Evolutionary conservation across 2,797 vertebrate species (phyloP).

Genomic region (Sebastes diaconus): DNA sequence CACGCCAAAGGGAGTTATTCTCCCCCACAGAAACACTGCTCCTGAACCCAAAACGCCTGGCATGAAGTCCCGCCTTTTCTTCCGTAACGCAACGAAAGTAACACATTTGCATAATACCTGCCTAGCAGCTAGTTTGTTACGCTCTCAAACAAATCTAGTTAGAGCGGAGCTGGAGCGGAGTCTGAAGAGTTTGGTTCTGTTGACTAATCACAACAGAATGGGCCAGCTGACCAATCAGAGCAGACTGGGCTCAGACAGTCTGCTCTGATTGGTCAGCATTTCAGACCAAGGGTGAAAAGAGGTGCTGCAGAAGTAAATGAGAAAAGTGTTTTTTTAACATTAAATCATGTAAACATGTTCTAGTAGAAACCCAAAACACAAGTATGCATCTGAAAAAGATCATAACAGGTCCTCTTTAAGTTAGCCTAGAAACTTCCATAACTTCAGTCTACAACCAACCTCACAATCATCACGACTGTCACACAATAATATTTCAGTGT

Average conservation of each 20-base stretch:
- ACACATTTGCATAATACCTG: no score
- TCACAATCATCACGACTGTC: neutral
- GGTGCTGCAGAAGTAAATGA: no score
- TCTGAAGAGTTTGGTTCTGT: no score
- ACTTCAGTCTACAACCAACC: neutral
- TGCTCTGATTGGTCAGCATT: no score
- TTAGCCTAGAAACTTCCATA: neutral
- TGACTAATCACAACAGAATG: no score
- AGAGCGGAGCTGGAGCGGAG: no score
- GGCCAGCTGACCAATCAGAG: no score
- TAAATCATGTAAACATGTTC: neutral
- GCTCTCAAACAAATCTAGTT: no score
- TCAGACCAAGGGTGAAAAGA: no score
- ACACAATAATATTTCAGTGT: conserved; percentile 30
- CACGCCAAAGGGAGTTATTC: neutral
- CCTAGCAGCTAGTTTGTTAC: no score
- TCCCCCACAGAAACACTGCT: neutral
- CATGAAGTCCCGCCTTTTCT: neutral
- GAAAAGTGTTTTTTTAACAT: neutral
- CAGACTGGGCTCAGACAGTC: no score
- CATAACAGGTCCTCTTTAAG: neutral
- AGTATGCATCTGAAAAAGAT: neutral
- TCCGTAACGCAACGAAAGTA: no score
- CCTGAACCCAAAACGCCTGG: neutral
- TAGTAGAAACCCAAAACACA: neutral